Conservation (phyloP, 2,113 vertebrate genomes). For the Bubalus kerabau region DNA sequence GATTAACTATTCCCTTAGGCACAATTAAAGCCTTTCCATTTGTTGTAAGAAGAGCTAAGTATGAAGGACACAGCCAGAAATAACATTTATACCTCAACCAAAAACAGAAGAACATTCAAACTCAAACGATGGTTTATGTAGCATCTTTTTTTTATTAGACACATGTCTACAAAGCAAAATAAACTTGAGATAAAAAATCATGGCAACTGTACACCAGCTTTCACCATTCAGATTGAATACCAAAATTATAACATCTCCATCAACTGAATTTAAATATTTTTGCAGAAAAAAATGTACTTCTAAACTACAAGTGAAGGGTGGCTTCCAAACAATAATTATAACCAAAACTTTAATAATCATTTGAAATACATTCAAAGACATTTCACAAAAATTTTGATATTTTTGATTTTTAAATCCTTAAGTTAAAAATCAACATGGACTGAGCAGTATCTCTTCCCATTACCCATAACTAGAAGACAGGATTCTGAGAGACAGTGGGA, state of each 20-base stretch:
- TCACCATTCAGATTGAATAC: conserved; percentile 68
- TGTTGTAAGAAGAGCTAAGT: conserved; percentile 97
- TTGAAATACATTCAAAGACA: neutral
- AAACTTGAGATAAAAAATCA: conserved; percentile 87
- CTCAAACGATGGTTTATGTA: conserved; percentile 85
- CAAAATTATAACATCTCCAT: conserved; percentile 64
- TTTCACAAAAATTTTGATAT: neutral
- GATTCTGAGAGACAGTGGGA: neutral
- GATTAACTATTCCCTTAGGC: conserved; percentile 91
- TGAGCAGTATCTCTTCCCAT: neutral
- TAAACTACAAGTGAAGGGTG: conserved; percentile 3
- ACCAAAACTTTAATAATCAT: conserved; percentile 15
- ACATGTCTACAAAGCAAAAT: conserved; percentile 83
- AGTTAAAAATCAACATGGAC: neutral
- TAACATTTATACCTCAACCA: conserved; percentile 95
- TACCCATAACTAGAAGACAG: neutral
- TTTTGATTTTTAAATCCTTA: conserved; percentile 22
- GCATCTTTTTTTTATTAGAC: conserved; percentile 93
- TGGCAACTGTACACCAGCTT: conserved; percentile 69
- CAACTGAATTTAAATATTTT: conserved; percentile 66
- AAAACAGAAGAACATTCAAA: conserved; percentile 96
- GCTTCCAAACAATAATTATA: conserved; percentile 17
- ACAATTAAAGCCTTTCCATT: conserved; percentile 95
- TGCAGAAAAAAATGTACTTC: conserved; percentile 21
- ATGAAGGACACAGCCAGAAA: conserved; percentile 92